Evolutionary conservation across 2,113 vertebrate species (phyloP).

Genomic region (Cryptomyrus ogoouensis): DNA sequence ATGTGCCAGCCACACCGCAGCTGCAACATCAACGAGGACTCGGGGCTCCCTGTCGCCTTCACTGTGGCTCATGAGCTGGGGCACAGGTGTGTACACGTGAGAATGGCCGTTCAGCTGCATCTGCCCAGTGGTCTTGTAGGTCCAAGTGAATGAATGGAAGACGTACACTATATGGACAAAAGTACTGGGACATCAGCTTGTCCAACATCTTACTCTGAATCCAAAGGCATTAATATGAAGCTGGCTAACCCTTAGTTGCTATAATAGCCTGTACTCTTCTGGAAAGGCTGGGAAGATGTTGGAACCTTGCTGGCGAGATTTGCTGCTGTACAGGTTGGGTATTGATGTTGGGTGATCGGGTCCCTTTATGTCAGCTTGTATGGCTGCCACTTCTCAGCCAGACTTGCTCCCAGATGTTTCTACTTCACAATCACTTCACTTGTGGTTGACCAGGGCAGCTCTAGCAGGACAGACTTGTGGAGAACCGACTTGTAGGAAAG

Average conservation of each 20-base stretch:
- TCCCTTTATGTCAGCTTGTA: background rate
- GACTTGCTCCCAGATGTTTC: background rate
- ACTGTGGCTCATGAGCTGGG: slow-evolving; percentile 94
- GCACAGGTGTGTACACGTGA: slow-evolving; percentile 72
- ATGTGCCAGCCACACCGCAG: slow-evolving; percentile 94
- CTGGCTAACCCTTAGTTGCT: background rate
- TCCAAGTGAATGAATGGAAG: background rate
- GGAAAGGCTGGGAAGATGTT: background rate
- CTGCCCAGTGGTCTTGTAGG: background rate
- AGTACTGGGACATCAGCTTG: background rate
- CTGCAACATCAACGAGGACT: slow-evolving; percentile 97
- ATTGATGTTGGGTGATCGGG: background rate
- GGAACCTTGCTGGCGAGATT: background rate
- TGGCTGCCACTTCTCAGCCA: background rate
- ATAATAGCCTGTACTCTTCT: background rate
- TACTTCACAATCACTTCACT: background rate
- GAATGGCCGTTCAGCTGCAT: background rate
- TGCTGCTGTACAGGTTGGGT: background rate
- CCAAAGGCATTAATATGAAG: background rate
- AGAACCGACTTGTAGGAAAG: background rate
- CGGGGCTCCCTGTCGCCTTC: slow-evolving; percentile 88
- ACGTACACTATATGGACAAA: background rate
- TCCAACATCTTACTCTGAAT: background rate
- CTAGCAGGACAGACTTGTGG: background rate
- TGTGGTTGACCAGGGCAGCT: background rate